These are phyloP conservation scores for Pseudomugil tenellus DNA, from an alignment of 2,797 vertebrate species.

Conservation along the genomic window DNA sequence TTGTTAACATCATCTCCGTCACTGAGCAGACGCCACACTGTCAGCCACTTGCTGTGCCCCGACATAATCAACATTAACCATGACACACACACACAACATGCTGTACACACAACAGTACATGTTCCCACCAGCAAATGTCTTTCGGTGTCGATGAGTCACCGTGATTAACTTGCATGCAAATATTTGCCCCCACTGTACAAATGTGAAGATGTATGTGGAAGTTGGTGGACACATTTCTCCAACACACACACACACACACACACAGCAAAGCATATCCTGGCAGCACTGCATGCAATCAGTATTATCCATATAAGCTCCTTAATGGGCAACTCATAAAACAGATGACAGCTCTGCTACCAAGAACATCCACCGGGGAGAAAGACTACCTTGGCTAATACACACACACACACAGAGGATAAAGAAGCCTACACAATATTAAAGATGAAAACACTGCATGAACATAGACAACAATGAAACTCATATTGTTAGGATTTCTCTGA, in stretches of 20 bases:
- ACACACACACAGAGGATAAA: conserved; percentile 24
- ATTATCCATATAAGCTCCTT: conserved; percentile 85
- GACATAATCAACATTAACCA: conserved; percentile 86
- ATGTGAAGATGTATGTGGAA: conserved; percentile 5
- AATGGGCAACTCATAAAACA: conserved; percentile 84
- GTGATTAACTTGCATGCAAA: conserved; percentile 36
- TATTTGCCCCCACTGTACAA: conserved; percentile 33
- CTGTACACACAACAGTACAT: conserved; percentile 23
- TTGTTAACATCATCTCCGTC: conserved; percentile 89
- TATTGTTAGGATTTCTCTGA: background rate
- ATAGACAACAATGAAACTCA: conserved; percentile 15
- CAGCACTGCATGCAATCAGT: conserved; percentile 78
- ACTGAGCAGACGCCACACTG: conserved; percentile 83
- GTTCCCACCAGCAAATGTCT: conserved; percentile 30
- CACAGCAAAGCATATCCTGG: conserved; percentile 37
- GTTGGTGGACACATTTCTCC: conserved; percentile 26
- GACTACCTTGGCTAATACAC: conserved; percentile 60
- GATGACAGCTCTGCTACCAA: conserved; percentile 76
- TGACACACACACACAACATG: conserved; percentile 67
- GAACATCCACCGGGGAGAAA: conserved; percentile 72
- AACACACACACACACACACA: conserved; percentile 26
- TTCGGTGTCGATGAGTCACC: background rate
- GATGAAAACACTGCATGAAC: conserved; percentile 16
- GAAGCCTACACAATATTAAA: conserved; percentile 5
- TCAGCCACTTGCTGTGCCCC: conserved; percentile 82